Evolutionary conservation across 2,888 invertebrate species (phyloP).

Genomic region (Tyria jacobaeae): DNA sequence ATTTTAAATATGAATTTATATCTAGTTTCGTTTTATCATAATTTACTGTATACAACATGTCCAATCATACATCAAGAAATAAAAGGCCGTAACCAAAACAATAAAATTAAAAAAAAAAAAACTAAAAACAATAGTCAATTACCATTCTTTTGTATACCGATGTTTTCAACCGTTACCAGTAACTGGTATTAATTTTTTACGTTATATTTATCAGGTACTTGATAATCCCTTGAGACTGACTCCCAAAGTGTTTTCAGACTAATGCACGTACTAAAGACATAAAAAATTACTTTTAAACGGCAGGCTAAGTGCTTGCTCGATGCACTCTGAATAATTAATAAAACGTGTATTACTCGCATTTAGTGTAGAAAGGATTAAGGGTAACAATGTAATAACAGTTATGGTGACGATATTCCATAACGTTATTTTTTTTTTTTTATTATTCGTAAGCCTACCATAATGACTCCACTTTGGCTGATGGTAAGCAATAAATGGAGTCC

Average conservation of each 20-base stretch:
- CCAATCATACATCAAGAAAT: too few relatives aligned
- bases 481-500: too few relatives aligned
- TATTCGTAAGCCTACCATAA: too few relatives aligned
- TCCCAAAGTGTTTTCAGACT: neutral
- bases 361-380: neutral
- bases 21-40: too few relatives aligned
- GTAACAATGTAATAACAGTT: neutral
- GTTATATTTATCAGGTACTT: neutral
- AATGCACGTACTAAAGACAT: neutral
- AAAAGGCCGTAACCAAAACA: too few relatives aligned
- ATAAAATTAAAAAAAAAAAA: too few relatives aligned
- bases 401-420: neutral
- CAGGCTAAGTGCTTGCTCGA: neutral
- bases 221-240: neutral
- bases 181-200: neutral
- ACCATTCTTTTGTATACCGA: neutral
- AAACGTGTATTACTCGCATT: neutral
- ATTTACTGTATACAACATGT: too few relatives aligned
- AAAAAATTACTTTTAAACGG: neutral
- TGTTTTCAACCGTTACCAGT: neutral
- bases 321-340: slow-evolving; percentile 1
- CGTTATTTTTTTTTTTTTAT: too few relatives aligned
- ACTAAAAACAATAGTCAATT: neutral
- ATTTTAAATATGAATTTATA: neutral
- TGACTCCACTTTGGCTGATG: too few relatives aligned